Percentiles rank a stretch among this genome's conserved stretches.
phyloP scores from a whole-genome alignment of 1,140 invertebrate species.

The Euura saliciscinereae region DNA sequence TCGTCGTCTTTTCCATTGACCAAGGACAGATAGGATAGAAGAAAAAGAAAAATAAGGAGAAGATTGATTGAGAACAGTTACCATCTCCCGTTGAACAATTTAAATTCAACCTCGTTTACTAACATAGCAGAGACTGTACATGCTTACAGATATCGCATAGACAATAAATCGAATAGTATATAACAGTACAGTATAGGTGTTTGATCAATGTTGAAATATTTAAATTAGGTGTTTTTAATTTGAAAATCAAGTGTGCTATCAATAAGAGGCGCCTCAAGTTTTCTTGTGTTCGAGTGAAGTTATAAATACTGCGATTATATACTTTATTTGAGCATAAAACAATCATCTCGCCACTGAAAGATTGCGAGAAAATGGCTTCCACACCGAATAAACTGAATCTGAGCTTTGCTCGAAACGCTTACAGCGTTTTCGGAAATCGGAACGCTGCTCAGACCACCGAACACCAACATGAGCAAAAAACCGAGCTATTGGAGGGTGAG shows the following conservation, averaged over 20 bases:
- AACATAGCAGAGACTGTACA: neutral
- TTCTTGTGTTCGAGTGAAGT: too few relatives aligned
- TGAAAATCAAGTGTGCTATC: neutral
- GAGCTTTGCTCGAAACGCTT: slow-evolving; percentile 55
- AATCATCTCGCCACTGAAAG: too few relatives aligned
- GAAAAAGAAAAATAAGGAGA: neutral
- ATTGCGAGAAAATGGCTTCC: slow-evolving; percentile 42
- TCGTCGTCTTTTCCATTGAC: neutral
- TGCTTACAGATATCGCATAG: neutral
- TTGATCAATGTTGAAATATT: neutral
- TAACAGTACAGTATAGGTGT: neutral
- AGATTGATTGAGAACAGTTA: neutral
- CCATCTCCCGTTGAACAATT: neutral
- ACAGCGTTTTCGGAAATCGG: slow-evolving; percentile 53
- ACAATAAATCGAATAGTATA: neutral
- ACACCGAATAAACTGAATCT: slow-evolving; percentile 56
- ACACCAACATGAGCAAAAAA: slow-evolving; percentile 55
- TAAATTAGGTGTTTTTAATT: neutral
- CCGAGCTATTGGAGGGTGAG: slow-evolving; percentile 58
- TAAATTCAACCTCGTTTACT: neutral
- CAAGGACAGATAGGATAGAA: neutral
- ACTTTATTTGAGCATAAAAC: too few relatives aligned
- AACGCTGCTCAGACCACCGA: slow-evolving; percentile 36
- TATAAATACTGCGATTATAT: too few relatives aligned
- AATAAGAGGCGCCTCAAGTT: neutral